phyloP scores from a whole-genome alignment of 2,797 vertebrate genomes.

The Threskiornis aethiopicus region DNA sequence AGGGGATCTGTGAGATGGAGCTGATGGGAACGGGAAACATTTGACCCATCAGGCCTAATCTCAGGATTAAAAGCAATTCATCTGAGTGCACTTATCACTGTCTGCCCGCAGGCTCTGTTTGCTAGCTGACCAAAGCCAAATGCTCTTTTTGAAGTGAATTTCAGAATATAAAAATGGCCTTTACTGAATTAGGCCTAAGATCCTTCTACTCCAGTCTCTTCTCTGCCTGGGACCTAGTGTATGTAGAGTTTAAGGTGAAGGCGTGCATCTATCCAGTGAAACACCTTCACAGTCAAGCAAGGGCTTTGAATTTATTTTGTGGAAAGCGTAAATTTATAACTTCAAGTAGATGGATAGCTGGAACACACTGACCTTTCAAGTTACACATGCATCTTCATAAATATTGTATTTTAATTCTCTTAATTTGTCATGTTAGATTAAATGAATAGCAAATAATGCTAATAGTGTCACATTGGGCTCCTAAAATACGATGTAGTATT shows the following conservation, averaged over 20 bases:
- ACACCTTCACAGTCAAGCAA: neutral
- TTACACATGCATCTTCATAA: neutral
- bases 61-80: neutral
- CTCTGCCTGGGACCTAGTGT: neutral
- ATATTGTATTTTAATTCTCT: neutral
- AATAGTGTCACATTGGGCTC: neutral
- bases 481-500: neutral
- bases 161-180: neutral
- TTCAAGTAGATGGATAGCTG: neutral
- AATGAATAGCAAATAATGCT: neutral
- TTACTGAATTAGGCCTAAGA: neutral
- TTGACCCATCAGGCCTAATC: neutral
- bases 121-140: fast-evolving
- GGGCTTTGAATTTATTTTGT: neutral
- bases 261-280: neutral
- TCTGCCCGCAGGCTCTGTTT: neutral
- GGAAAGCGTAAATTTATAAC: neutral
- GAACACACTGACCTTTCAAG: neutral
- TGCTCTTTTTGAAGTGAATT: neutral
- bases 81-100: neutral
- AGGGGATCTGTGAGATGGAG: neutral
- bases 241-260: neutral
- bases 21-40: neutral
- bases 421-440: neutral
- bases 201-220: neutral